Conservation (phyloP, 2,797 vertebrate genomes). For the Prunella strophiata region DNA sequence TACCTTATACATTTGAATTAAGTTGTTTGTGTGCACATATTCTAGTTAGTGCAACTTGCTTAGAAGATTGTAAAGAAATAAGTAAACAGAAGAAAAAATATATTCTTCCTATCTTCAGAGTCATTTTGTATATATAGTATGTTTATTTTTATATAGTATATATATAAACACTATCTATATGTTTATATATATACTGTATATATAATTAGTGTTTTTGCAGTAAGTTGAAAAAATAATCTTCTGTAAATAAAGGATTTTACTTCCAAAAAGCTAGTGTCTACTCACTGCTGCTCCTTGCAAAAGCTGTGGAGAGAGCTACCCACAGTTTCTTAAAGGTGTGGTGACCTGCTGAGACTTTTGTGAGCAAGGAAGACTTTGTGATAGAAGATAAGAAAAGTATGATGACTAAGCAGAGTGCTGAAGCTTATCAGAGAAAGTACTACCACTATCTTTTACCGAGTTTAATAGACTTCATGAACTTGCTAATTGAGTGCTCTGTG, state of each 20-base stretch:
- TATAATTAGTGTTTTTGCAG: not conserved
- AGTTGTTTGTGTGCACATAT: not conserved
- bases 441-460: not conserved
- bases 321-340: conserved; percentile 76
- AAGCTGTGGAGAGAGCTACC: conserved; percentile 74
- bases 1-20: not conserved
- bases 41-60: not conserved
- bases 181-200: too few relatives aligned
- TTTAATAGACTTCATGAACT: not conserved
- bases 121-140: not conserved
- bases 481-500: not conserved
- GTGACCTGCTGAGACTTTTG: conserved; percentile 66
- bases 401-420: conserved; percentile 46
- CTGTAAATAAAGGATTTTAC: not conserved
- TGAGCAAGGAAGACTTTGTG: conserved; percentile 40
- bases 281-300: conserved; percentile 69
- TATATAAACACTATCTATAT: too few relatives aligned
- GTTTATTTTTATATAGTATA: too few relatives aligned
- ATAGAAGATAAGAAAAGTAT: conserved; percentile 52
- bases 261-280: conserved; percentile 45
- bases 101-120: not conserved
- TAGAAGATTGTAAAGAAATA: not conserved
- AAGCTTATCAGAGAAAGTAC: conserved; percentile 53
- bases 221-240: not conserved
- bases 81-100: not conserved